phyloP scores from a whole-genome alignment of 2,797 vertebrate species.

The Chrosomus eos region DNA sequence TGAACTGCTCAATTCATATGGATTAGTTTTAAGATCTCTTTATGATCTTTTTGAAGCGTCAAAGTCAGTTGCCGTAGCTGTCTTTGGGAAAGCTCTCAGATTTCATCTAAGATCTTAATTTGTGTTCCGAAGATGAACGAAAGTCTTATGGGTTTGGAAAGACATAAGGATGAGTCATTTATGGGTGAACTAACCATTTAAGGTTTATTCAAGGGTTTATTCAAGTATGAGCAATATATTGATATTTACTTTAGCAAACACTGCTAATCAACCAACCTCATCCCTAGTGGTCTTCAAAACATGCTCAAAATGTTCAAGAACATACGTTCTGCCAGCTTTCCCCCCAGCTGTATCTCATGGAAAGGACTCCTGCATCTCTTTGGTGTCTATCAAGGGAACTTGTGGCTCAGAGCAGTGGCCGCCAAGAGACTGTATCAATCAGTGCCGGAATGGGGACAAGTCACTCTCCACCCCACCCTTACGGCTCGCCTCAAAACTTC shows the following conservation, averaged over 20 bases:
- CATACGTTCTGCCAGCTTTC: not conserved
- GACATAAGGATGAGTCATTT: not conserved
- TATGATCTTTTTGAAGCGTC: no score
- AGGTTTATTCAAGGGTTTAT: not conserved
- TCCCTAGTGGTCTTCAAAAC: slow-evolving; percentile 1
- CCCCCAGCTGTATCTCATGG: slow-evolving; percentile 19
- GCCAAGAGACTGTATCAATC: slow-evolving; percentile 77
- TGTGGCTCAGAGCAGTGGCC: slow-evolving; percentile 63
- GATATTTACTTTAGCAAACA: not conserved
- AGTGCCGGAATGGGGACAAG: slow-evolving; percentile 76
- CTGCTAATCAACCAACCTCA: not conserved
- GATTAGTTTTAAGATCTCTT: no score
- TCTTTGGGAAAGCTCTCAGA: no score
- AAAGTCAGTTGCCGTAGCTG: no score
- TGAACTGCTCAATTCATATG: no score
- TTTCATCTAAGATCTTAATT: no score
- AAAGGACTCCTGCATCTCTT: slow-evolving; percentile 55
- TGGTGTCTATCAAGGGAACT: slow-evolving; percentile 60
- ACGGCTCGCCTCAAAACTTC: slow-evolving; percentile 70
- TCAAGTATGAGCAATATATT: not conserved
- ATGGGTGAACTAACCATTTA: not conserved
- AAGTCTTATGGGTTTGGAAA: not conserved
- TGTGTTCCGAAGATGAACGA: not conserved
- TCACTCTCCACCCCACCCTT: slow-evolving; percentile 68
- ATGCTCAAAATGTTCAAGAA: slow-evolving; percentile 14